Conservation (phyloP, 2,888 invertebrate species). For the Muschampia staudingeri region DNA sequence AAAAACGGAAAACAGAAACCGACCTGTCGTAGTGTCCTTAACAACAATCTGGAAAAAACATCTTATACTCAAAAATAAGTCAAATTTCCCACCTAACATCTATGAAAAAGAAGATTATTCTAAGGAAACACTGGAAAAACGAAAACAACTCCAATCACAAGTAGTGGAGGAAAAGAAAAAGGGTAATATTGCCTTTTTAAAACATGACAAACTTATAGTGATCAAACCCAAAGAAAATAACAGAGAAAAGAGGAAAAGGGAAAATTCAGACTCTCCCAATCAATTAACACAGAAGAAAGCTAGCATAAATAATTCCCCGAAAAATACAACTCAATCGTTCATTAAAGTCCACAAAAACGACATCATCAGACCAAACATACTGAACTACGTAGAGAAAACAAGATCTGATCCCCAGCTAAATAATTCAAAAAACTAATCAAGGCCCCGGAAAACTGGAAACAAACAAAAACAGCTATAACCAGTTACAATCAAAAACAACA, state of each 20-base stretch:
- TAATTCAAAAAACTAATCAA: too few species aligned
- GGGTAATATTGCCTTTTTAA: neutral
- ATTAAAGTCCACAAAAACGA: too few species aligned
- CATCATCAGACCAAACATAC: too few species aligned
- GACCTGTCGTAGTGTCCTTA: neutral
- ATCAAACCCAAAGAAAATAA: too few species aligned
- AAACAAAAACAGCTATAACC: neutral
- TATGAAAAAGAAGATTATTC: slow-evolving; percentile 3
- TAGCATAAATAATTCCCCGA: too few species aligned
- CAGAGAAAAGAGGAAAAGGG: too few species aligned
- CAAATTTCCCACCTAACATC: neutral
- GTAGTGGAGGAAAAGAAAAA: slow-evolving; percentile 6
- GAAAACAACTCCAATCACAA: neutral
- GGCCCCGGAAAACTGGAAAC: too few species aligned
- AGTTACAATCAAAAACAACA: neutral
- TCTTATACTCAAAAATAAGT: neutral
- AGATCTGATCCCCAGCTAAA: too few species aligned
- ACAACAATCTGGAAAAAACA: slow-evolving; percentile 24
- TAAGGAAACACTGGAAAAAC: neutral
- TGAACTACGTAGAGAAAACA: too few species aligned
- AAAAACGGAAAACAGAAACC: neutral
- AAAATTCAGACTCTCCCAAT: too few species aligned
- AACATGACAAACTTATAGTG: slow-evolving; percentile 14
- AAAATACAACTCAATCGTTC: too few species aligned
- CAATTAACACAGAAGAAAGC: too few species aligned